These are phyloP conservation scores for Cephonodes hylas DNA, from an alignment of 2,888 invertebrate species.

Conservation along the genomic window DNA sequence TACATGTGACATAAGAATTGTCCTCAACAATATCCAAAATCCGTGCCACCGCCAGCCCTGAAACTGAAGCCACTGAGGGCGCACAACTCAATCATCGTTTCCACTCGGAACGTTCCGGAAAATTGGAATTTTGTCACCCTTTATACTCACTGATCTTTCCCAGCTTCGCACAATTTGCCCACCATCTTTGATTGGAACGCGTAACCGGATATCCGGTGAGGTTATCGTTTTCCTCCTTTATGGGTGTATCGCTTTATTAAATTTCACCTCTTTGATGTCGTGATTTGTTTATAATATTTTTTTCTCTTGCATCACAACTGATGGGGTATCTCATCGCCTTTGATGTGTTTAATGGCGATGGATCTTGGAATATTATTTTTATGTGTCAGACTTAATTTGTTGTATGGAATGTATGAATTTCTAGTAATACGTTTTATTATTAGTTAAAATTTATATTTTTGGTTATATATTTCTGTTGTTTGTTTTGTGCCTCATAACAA, in stretches of 20 bases:
- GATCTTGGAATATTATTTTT: background rate
- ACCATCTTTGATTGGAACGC: constrained; percentile 68
- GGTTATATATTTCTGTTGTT: too few relatives aligned
- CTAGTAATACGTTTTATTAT: too few relatives aligned
- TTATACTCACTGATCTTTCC: constrained; percentile 63
- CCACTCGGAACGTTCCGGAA: constrained; percentile 52
- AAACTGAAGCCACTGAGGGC: constrained; percentile 31
- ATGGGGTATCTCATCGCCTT: background rate
- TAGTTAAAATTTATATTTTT: too few relatives aligned
- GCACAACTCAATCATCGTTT: constrained; percentile 57
- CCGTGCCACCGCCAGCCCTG: constrained; percentile 21
- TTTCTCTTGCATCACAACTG: background rate
- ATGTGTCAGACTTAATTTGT: background rate
- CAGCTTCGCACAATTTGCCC: constrained; percentile 62
- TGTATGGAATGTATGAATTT: background rate
- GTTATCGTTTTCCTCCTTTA: constrained; percentile 58
- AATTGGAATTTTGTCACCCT: constrained; percentile 71
- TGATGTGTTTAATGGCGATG: background rate
- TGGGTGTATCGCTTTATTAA: constrained; percentile 54
- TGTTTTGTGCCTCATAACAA: too few relatives aligned
- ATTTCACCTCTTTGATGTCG: constrained; percentile 53
- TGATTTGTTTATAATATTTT: constrained; percentile 21
- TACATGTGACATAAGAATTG: too few relatives aligned
- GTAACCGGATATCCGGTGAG: constrained; percentile 65
- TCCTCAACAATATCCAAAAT: background rate